Percentiles rank a stretch among this genome's conserved stretches.
Conservation (phyloP, 2,113 vertebrate genomes). For the Furnarius figulus region DNA sequence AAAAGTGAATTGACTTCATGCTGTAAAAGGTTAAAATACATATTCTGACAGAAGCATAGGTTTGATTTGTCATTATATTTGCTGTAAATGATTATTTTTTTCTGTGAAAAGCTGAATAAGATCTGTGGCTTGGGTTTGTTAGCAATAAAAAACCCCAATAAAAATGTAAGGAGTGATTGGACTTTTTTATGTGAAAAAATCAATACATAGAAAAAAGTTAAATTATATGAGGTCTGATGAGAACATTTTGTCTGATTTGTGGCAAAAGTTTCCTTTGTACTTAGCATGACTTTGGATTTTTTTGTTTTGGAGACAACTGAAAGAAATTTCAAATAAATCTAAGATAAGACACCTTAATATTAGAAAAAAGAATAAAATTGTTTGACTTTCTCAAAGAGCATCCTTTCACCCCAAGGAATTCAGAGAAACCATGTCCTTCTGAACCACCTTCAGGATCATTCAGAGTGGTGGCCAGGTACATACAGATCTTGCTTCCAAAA, state of each 20-base stretch:
- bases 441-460: not conserved
- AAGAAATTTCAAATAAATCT: not conserved
- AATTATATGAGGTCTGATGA: not conserved
- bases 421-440: not conserved
- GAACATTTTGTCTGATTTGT: not conserved
- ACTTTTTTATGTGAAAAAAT: not conserved
- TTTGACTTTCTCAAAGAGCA: not conserved
- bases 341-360: not conserved
- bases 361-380: not conserved
- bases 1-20: not conserved
- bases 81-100: not conserved
- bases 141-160: not conserved
- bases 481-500: not conserved
- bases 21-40: not conserved
- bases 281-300: not conserved
- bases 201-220: not conserved
- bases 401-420: not conserved
- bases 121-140: not conserved
- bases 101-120: not conserved
- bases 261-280: not conserved
- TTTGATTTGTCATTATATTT: not conserved
- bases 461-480: not conserved
- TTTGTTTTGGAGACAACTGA: not conserved
- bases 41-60: not conserved
- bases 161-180: not conserved